Conservation (phyloP, 2,797 vertebrate genomes). For the Crenichthys baileyi region DNA sequence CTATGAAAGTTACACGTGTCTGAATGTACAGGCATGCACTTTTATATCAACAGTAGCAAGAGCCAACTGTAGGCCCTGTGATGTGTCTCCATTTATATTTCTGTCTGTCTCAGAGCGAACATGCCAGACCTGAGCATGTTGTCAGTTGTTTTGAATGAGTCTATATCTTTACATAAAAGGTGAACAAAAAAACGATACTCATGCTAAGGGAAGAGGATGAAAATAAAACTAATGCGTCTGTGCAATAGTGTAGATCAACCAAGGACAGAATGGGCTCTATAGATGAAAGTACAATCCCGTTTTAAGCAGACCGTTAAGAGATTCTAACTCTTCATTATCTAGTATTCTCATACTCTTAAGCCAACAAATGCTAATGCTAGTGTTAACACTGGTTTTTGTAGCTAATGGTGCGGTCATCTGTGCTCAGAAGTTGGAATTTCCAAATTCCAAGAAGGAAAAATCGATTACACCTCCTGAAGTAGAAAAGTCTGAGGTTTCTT, state of each 20-base stretch:
- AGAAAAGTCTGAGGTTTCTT: neutral
- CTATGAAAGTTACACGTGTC: neutral
- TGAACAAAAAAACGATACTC: too few species aligned
- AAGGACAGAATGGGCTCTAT: too few species aligned
- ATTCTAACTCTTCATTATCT: too few species aligned
- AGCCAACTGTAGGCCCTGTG: neutral
- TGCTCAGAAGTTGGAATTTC: too few species aligned
- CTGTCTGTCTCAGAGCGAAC: neutral
- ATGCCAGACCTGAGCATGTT: neutral
- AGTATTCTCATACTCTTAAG: too few species aligned
- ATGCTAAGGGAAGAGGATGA: too few species aligned
- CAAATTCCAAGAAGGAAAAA: neutral
- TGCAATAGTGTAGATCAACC: too few species aligned
- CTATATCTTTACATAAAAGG: too few species aligned
- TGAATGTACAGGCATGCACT: neutral
- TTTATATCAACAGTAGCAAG: neutral
- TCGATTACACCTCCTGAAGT: neutral
- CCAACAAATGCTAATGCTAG: neutral
- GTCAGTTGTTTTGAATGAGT: neutral
- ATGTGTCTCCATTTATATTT: neutral
- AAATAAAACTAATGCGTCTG: too few species aligned
- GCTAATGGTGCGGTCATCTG: too few species aligned
- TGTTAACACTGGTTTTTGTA: neutral
- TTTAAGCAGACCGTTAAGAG: too few species aligned
- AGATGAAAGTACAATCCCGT: too few species aligned